Conservation (phyloP, 2,113 vertebrate species). For the Nicator chloris region DNA sequence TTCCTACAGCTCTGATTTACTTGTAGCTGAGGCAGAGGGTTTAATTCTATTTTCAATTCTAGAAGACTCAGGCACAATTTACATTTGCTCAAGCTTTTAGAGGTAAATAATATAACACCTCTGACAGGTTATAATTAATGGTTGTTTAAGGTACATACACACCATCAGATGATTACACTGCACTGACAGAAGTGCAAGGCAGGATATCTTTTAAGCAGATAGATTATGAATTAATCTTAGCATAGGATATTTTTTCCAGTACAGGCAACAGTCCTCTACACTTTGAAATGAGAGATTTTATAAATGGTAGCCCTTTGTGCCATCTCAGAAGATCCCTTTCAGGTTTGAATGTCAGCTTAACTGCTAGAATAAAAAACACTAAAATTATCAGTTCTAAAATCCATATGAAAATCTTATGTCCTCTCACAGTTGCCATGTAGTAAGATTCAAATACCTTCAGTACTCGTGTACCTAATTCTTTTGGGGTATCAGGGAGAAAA, state of each 20-base stretch:
- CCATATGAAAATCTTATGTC: background rate
- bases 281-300: background rate
- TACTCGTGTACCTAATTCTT: background rate
- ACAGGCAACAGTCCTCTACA: background rate
- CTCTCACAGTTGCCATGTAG: background rate
- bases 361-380: background rate
- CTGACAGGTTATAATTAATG: slow-evolving; percentile 62
- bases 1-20: slow-evolving; percentile 22
- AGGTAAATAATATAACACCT: slow-evolving; percentile 57
- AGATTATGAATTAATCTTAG: background rate
- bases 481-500: background rate
- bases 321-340: background rate
- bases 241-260: background rate
- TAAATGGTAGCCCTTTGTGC: background rate
- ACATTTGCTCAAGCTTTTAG: slow-evolving; percentile 38
- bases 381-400: background rate
- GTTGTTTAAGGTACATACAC: background rate
- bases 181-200: slow-evolving; percentile 24
- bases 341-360: background rate
- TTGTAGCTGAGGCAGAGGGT: slow-evolving; percentile 22
- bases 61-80: slow-evolving; percentile 1
- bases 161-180: slow-evolving; percentile 30
- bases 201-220: background rate
- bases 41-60: slow-evolving; percentile 46
- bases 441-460: background rate